Base-by-base conservation (phyloP, 1,140 invertebrate genomes). In the Sinonovacula constricta region DNA sequence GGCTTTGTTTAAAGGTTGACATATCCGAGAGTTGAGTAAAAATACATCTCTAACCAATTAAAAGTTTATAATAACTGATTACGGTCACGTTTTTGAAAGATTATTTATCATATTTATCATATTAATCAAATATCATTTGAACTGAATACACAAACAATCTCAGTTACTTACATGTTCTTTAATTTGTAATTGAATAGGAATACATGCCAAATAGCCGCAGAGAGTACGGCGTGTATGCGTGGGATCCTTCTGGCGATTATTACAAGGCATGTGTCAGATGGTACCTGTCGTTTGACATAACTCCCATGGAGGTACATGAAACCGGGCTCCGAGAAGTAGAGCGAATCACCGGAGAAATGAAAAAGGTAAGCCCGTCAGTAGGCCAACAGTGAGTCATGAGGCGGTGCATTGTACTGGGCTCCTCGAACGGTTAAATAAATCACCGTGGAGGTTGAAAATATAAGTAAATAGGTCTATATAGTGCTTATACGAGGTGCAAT, bases 241-340 rank as follows among this genome's bases (percentile, higher is more conserved):
- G 91, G 30, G 85, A 87, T 0, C 79, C 87, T 30, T 88, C 84
- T 26, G 91, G 88, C 3, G 87, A 88, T 7, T 91, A 85, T 66
- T 92, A 92, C 82, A 65, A 81, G n/a, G 87, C 88, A 3, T 89
- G 89, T 67, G 81, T 92, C n/a, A 88, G 88, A n/a, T 92, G 88
- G 85, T 90, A 92, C 78, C 84, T 91, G 0, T 88, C 89, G 0
- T 81, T 86, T 22, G 81, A 86, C 36, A 83, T 90, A 79, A 86
- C 85, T 0, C 89, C 91, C 0, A 84, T 86, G 28, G 85, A 92
- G 34, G 88, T 92, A 14, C 90, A 92, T 74, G 22, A 88, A n/a
- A 78, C 88, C 33, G 91, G 92, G 0, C 39, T 91, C 0, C 36
- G 84, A 5, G 91, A 92, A 68, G 89, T 92, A 2, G 80, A 84